Percentiles rank a stretch among this genome's conserved stretches.
Conservation (phyloP, 53 echinoderm and acorn worm genomes). For the Crossaster papposus region DNA sequence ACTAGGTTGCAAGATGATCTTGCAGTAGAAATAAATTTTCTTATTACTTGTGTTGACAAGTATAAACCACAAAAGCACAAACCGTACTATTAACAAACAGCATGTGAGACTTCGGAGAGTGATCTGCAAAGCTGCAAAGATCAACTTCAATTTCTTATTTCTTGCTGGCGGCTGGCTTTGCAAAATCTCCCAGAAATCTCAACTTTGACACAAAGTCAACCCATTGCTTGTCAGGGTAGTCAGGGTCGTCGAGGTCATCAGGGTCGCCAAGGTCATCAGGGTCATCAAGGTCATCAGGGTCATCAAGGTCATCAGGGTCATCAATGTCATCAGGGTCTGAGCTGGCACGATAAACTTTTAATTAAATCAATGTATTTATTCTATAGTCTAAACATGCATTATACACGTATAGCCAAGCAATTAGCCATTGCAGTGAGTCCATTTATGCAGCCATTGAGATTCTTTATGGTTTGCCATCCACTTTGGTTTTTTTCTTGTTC, state of each 20-base stretch:
- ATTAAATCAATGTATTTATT: background rate
- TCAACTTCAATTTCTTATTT: too few relatives aligned
- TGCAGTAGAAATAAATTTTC: background rate
- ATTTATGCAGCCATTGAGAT: background rate
- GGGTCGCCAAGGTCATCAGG: too few relatives aligned
- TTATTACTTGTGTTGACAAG: background rate
- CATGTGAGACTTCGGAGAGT: background rate
- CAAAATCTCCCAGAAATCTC: too few relatives aligned
- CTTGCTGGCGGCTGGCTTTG: too few relatives aligned
- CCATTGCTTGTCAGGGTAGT: too few relatives aligned
- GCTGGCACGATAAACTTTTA: too few relatives aligned
- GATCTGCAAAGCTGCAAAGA: too few relatives aligned
- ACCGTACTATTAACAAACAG: background rate
- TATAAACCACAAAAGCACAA: background rate
- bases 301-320: too few relatives aligned
- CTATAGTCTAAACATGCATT: background rate
- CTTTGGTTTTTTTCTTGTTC: constrained; percentile 30
- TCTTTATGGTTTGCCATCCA: background rate
- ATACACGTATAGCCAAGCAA: background rate
- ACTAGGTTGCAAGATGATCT: background rate
- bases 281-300: too few relatives aligned
- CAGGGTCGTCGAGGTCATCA: too few relatives aligned
- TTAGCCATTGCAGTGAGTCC: background rate
- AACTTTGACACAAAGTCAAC: too few relatives aligned
- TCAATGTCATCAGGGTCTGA: too few relatives aligned